A percentile compares a stretch with the other conserved stretches of the same genome.
Conservation (phyloP, 1,140 invertebrate species). For the Coenobita brevimanus region DNA sequence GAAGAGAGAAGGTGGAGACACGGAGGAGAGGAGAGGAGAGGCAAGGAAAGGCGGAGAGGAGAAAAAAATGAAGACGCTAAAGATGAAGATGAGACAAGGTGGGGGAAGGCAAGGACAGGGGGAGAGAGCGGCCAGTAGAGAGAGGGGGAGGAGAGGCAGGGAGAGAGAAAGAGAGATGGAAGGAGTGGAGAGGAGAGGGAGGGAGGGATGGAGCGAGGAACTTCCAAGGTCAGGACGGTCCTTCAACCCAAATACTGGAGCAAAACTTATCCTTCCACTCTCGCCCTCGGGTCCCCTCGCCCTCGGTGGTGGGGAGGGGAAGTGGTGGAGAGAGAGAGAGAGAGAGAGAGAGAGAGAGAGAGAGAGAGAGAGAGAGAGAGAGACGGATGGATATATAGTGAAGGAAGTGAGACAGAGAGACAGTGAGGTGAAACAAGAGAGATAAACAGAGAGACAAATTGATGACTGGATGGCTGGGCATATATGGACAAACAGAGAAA, state of each 20-base stretch:
- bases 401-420: too few relatives aligned
- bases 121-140: constrained; percentile 6
- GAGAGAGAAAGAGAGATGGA: neutral
- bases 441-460: too few relatives aligned
- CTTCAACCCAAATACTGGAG: constrained; percentile 64
- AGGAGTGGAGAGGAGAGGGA: neutral
- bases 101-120: neutral
- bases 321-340: too few relatives aligned
- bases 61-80: neutral
- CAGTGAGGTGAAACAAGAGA: too few relatives aligned
- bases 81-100: neutral
- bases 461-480: too few relatives aligned
- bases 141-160: neutral
- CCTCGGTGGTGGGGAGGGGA: too few relatives aligned
- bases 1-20: neutral
- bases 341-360: too few relatives aligned
- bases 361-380: too few relatives aligned
- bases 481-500: too few relatives aligned
- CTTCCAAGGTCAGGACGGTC: constrained; percentile 57
- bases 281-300: neutral
- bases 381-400: too few relatives aligned
- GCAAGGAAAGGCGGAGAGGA: neutral
- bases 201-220: neutral
- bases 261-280: constrained; percentile 52
- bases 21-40: neutral